phyloP scores from a whole-genome alignment of 2,113 vertebrate species.

The Oncorhynchus masou region DNA sequence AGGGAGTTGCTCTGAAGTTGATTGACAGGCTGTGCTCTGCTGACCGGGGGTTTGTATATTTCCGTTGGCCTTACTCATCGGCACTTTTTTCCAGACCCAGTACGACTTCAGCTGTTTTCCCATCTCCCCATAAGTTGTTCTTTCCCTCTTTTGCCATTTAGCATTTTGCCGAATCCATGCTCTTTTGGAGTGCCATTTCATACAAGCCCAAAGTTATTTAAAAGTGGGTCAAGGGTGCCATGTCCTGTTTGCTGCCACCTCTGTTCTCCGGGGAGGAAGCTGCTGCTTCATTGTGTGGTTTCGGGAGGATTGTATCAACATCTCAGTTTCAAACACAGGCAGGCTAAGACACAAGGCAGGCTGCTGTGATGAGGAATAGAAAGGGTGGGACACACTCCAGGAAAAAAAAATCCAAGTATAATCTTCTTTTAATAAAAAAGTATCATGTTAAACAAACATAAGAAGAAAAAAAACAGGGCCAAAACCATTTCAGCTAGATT shows the following conservation, averaged over 20 bases:
- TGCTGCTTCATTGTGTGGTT: slow-evolving; percentile 45
- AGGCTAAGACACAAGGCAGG: not conserved
- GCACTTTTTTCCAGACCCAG: slow-evolving; percentile 49
- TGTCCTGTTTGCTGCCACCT: slow-evolving; percentile 68
- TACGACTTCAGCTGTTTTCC: slow-evolving; percentile 51
- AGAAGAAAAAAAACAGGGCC: too few species aligned
- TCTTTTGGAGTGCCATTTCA: slow-evolving; percentile 16
- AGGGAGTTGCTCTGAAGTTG: slow-evolving; percentile 29
- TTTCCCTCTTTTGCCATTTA: slow-evolving; percentile 42
- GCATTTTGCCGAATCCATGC: slow-evolving; percentile 42
- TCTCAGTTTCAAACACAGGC: slow-evolving; percentile 14
- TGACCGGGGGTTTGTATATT: slow-evolving; percentile 46
- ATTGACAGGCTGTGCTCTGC: slow-evolving; percentile 11
- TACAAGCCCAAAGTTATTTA: slow-evolving; percentile 31
- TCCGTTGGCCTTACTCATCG: slow-evolving; percentile 42
- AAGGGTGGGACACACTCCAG: too few species aligned
- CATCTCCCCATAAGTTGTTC: slow-evolving; percentile 19
- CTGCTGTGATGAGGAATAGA: not conserved
- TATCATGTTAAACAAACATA: too few species aligned
- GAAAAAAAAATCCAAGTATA: too few species aligned
- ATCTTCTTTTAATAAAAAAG: too few species aligned
- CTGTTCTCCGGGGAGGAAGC: slow-evolving; percentile 61
- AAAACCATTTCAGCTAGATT: too few species aligned
- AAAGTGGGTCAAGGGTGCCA: slow-evolving; percentile 64
- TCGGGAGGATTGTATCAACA: slow-evolving; percentile 46